phyloP scores from a whole-genome alignment of 1,140 invertebrate species.

The Aporrectodea caliginosa region DNA sequence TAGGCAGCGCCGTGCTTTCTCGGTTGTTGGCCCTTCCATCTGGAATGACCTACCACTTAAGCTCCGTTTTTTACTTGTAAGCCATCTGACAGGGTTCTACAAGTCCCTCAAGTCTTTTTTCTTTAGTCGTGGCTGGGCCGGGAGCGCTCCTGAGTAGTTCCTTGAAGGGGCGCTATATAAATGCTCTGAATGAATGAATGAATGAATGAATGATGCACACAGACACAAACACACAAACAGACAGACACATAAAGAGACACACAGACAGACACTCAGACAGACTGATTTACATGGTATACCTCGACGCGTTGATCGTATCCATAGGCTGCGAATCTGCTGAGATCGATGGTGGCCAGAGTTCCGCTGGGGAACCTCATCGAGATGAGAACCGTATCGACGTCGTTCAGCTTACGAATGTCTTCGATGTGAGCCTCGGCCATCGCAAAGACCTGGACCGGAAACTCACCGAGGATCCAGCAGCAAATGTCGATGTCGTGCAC shows the following conservation, averaged over 20 bases:
- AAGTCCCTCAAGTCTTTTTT: too few species aligned
- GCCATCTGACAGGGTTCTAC: too few species aligned
- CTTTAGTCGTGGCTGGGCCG: too few species aligned
- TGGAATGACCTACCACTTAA: too few species aligned
- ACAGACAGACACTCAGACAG: not conserved
- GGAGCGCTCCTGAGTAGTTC: too few species aligned
- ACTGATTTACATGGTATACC: too few species aligned
- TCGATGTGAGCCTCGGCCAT: slow-evolving; percentile 58
- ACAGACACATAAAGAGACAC: not conserved
- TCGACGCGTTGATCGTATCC: slow-evolving; percentile 71
- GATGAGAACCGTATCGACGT: slow-evolving; percentile 66
- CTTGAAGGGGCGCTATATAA: too few species aligned
- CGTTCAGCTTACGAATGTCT: slow-evolving; percentile 62
- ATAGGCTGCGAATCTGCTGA: slow-evolving; percentile 63
- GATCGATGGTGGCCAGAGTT: slow-evolving; percentile 63
- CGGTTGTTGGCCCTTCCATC: too few species aligned
- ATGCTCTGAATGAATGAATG: too few species aligned
- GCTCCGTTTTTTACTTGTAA: too few species aligned
- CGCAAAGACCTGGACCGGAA: slow-evolving; percentile 60
- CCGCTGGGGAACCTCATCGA: slow-evolving; percentile 65
- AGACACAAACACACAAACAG: too few species aligned
- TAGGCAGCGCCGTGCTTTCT: too few species aligned
- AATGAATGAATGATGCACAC: not conserved
- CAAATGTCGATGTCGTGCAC: slow-evolving; percentile 69
- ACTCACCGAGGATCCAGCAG: slow-evolving; percentile 64